Evolutionary conservation across 2,888 invertebrate genomes (phyloP), one percentile per base, ranked within the genome.

Genomic region (Microplitis deprimator): DNA sequence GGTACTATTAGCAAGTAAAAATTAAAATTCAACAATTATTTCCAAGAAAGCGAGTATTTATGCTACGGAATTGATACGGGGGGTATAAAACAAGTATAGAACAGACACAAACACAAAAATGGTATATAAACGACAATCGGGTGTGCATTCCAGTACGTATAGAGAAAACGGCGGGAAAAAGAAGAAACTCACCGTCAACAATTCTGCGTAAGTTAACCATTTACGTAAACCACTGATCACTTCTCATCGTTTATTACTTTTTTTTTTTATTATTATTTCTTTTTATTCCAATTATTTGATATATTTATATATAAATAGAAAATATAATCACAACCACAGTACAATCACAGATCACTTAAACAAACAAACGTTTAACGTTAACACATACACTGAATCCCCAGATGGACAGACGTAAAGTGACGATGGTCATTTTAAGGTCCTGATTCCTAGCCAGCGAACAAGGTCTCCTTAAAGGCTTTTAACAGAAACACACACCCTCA

Each of bases 181-280:
- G 78, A 76, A 81, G 80, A 82, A 81, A 84, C 87, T 87, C 85
- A 87, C 87, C 87, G 87, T 86, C 83, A 83, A 13, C 5, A 50
- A 80, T 82, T 81, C 82, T 78, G 74, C 78, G 80, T 80, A 82
- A 72, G 76, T 83, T 82, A 81, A 82, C 85, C 83, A 82, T 81
- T 81, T 79, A 79, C 81, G 81, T 81, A 79, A 82, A 83, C 80
- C 83, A 83, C 83, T 82, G 81, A 65, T 67, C 79, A 82, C 50
- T 67, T 74, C 61, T 80, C 84, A 85, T 84, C 83, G 83, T 29
- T 29, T 29, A 29, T 29, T 29, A 29, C 29, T 29, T 29, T 29
- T 29, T 29, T 29, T 29, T 29, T 29, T 20, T 29, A 29, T 29
- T 29, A 29, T 29, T 29, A 29, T 29, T 29, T 29, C 4, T 29